These are phyloP conservation scores for Agapornis canus DNA, from an alignment of 2,797 vertebrate genomes.

Conservation along the genomic window DNA sequence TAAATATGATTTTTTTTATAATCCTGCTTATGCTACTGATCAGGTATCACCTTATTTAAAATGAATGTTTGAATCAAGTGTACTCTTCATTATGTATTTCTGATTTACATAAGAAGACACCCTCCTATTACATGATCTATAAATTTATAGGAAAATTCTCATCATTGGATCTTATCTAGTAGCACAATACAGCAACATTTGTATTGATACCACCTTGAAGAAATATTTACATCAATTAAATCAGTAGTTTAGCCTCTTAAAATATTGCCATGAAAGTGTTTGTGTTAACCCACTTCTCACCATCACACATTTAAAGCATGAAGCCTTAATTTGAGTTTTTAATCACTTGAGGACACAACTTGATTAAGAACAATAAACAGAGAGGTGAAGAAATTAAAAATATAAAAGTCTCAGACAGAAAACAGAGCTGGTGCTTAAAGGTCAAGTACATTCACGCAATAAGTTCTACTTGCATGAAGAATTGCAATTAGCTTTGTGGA, in stretches of 20 bases:
- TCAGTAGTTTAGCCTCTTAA: not conserved
- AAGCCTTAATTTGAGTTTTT: conserved; percentile 47
- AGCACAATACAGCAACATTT: not conserved
- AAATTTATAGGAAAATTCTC: not conserved
- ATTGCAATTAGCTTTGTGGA: conserved; percentile 50
- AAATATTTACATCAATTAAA: not conserved
- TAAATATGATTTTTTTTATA: not conserved
- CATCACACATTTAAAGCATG: not conserved
- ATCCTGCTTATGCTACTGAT: not conserved
- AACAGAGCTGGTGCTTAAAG: conserved; percentile 55
- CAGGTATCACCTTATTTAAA: not conserved
- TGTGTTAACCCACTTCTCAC: conserved; percentile 14
- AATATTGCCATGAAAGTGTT: not conserved
- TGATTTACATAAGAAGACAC: not conserved
- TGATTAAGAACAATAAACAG: conserved; percentile 61
- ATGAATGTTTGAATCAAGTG: not conserved
- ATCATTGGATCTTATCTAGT: not conserved
- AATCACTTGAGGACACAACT: conserved; percentile 61
- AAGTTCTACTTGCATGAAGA: conserved; percentile 36
- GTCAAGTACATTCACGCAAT: not conserved
- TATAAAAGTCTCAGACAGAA: conserved; percentile 43
- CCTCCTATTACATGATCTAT: not conserved
- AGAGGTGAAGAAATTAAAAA: conserved; percentile 56
- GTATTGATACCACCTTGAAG: not conserved
- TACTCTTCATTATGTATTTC: not conserved